Evolutionary conservation across 1,140 invertebrate genomes (phyloP).

Genomic region (Rhyzopertha dominica): DNA sequence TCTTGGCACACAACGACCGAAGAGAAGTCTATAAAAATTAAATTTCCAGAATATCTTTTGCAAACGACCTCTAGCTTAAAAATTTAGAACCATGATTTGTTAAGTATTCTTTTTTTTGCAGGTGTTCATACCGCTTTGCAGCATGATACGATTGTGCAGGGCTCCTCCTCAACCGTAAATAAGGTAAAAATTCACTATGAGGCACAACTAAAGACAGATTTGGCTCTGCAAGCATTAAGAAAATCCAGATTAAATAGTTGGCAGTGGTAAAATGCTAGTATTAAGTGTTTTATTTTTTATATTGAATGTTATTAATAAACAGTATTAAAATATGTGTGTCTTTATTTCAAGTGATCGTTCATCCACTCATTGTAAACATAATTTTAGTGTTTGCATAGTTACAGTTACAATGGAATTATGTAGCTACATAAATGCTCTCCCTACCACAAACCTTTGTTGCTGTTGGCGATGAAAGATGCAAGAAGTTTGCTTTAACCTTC

Average conservation of each 20-base stretch:
- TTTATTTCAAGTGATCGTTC: no score
- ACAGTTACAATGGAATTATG: no score
- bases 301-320: no score
- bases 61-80: neutral
- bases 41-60: neutral
- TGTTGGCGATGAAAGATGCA: no score
- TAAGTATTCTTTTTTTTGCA: conserved; percentile 12
- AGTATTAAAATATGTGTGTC: no score
- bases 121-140: conserved; percentile 54
- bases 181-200: conserved; percentile 48
- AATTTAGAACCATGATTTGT: neutral
- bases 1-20: neutral
- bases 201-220: conserved; percentile 48
- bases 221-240: conserved; percentile 51
- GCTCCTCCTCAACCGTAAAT: conserved; percentile 44
- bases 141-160: conserved; percentile 53
- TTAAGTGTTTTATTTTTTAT: neutral
- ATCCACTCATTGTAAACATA: no score
- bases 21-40: neutral
- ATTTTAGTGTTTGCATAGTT: no score
- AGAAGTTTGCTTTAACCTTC: no score
- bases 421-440: no score
- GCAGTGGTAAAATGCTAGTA: conserved; percentile 32
- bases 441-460: no score
- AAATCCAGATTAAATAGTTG: conserved; percentile 48